Evolutionary conservation across 2,113 vertebrate genomes (phyloP), one percentile per base, ranked within the genome.

Genomic region (Mandrillus leucophaeus): DNA sequence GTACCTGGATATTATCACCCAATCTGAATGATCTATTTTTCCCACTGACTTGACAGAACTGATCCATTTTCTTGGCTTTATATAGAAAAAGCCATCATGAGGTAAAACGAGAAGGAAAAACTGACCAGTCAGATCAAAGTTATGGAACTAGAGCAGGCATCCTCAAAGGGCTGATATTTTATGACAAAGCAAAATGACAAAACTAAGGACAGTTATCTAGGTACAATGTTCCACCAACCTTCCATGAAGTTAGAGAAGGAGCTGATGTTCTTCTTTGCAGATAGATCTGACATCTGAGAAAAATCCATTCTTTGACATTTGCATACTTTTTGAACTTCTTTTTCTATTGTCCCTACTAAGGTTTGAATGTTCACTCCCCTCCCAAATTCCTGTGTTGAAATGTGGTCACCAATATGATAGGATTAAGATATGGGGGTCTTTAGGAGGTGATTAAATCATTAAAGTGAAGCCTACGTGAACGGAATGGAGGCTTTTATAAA

Each of bases 111-210:
- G 40, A 86, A 91, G 43, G 50, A 66, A 81, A 88, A 78, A n/a
- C 9, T 17, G 6, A 48, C 32, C 22, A 68, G 32, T 57, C 8
- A 78, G 61, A 22, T 82, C 5, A 17, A 73, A 55, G 8, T 18
- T 88, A 43, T 38, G 8, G 45, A 70, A 32, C 76, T 20, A 40
- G 55, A 92, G 8, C 14, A 35, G 8, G 35, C 22, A 57, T 32
- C 68, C n/a, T 75, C n/a, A 90, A 12, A 82, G 7, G 18, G 35
- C 38, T 59, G 16, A 20, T 50, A 38, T 30, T 84, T 66, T 5
- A 82, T 89, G 82, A 66, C 82, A 93, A 81, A 57, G 45, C 35
- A 82, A 50, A 92, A 88, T 38, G 40, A 50, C 48, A 83, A 78
- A 92, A 75, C 72, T 38, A 73, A 64, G n/a, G 10, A 12, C 6